These are phyloP conservation scores for Pipistrellus pygmaeus DNA, from an alignment of 2,797 vertebrate genomes.

Conservation along the genomic window DNA sequence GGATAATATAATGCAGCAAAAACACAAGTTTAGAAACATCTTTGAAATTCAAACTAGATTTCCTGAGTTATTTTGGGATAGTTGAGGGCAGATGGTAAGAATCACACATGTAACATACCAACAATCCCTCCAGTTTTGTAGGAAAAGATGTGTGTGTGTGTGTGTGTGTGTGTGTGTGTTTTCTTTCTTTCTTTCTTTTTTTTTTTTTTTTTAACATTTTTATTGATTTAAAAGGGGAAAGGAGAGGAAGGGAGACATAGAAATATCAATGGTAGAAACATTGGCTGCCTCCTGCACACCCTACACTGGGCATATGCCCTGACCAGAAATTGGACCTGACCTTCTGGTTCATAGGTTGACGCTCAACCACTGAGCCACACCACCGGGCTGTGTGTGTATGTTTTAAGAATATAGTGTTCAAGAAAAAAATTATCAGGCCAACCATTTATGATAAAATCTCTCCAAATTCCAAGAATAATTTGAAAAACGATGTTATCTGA, in stretches of 20 bases:
- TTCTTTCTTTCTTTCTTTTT: no score
- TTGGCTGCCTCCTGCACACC: no score
- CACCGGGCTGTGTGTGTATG: not conserved
- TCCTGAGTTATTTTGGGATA: not conserved
- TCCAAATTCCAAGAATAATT: constrained; percentile 53
- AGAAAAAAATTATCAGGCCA: constrained; percentile 1
- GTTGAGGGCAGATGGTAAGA: not conserved
- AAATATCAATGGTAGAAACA: no score
- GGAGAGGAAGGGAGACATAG: no score
- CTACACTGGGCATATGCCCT: no score
- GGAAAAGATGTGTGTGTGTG: not conserved
- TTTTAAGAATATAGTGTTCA: constrained; percentile 41
- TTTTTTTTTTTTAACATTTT: no score
- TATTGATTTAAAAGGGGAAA: no score
- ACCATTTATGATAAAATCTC: constrained; percentile 48
- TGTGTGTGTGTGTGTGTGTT: no score
- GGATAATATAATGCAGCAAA: constrained; percentile 26
- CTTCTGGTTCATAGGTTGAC: no score
- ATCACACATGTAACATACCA: not conserved
- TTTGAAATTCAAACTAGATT: constrained; percentile 59
- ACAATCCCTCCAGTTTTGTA: not conserved
- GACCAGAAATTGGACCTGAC: no score
- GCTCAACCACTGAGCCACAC: no score
- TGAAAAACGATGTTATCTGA: constrained; percentile 36
- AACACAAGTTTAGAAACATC: constrained; percentile 38